Percentiles rank a stretch among this genome's conserved stretches.
Evolutionary conservation across 1,140 invertebrate species (phyloP).

Genomic region (Trichonephila inaurata): DNA sequence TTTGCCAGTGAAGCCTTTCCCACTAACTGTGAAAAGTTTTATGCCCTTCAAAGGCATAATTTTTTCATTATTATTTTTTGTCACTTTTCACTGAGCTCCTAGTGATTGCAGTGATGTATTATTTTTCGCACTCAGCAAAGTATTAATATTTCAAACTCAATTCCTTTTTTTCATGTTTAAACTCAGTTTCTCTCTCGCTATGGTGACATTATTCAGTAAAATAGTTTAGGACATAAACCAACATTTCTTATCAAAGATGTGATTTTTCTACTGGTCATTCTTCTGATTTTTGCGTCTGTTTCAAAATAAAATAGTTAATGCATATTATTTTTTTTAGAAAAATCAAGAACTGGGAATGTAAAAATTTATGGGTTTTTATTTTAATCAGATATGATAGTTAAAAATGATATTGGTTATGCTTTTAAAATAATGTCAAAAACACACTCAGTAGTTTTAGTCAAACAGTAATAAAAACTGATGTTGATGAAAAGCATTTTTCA

Average conservation of each 20-base stretch:
- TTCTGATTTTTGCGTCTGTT: neutral
- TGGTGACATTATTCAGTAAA: neutral
- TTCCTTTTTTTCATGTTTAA: neutral
- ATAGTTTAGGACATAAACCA: neutral
- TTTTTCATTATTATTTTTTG: conserved; percentile 56
- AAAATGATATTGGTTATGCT: no score
- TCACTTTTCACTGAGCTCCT: neutral
- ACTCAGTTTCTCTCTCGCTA: neutral
- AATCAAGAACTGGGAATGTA: no score
- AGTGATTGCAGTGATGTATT: conserved; percentile 57
- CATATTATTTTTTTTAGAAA: no score
- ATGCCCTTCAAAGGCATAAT: conserved; percentile 33
- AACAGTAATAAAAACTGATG: no score
- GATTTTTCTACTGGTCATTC: neutral
- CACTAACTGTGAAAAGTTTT: conserved; percentile 62
- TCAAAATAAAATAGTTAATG: no score
- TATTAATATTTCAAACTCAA: conserved; percentile 53
- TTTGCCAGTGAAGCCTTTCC: conserved; percentile 33
- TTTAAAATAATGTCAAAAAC: no score
- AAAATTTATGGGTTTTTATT: no score
- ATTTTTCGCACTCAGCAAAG: conserved; percentile 55
- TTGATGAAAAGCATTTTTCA: no score
- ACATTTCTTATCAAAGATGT: neutral
- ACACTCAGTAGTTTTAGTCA: no score
- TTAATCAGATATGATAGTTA: no score